Evolutionary conservation across 2,113 vertebrate genomes (phyloP).

Genomic region (Nothoprocta pentlandii): DNA sequence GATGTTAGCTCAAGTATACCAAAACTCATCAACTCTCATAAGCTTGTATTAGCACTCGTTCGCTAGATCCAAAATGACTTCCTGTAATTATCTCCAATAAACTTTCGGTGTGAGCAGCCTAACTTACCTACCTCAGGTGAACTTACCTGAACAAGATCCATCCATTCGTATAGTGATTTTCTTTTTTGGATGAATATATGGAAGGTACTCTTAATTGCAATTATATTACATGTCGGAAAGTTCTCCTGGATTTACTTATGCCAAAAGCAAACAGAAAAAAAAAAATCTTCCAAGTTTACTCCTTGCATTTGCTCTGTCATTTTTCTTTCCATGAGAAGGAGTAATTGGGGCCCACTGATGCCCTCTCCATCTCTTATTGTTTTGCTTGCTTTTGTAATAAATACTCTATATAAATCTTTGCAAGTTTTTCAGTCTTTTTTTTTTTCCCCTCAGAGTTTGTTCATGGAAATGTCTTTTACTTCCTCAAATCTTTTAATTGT

Average conservation of each 20-base stretch:
- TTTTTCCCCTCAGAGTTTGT: not conserved
- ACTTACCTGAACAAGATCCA: not conserved
- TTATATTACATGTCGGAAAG: not conserved
- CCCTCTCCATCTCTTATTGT: not conserved
- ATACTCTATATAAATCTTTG: not conserved
- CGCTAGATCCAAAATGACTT: too few species aligned
- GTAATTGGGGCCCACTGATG: not conserved
- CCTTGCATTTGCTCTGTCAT: not conserved
- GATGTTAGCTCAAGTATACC: too few species aligned
- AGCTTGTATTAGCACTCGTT: too few species aligned
- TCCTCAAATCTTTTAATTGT: not conserved
- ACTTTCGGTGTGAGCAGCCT: too few species aligned
- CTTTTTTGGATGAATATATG: not conserved
- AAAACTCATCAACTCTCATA: too few species aligned
- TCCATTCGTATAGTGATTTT: not conserved
- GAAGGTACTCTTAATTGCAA: not conserved
- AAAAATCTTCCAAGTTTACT: not conserved
- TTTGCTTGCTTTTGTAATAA: not conserved
- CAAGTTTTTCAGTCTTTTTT: not conserved
- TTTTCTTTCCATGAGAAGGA: not conserved
- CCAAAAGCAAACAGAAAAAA: not conserved
- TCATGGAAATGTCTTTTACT: not conserved
- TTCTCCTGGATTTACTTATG: not conserved
- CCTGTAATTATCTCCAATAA: too few species aligned
- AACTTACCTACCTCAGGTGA: too few species aligned